Evolutionary conservation across 2,888 invertebrate species (phyloP), one percentile per base, ranked within the genome.

Genomic region (Candidula unifasciata): DNA sequence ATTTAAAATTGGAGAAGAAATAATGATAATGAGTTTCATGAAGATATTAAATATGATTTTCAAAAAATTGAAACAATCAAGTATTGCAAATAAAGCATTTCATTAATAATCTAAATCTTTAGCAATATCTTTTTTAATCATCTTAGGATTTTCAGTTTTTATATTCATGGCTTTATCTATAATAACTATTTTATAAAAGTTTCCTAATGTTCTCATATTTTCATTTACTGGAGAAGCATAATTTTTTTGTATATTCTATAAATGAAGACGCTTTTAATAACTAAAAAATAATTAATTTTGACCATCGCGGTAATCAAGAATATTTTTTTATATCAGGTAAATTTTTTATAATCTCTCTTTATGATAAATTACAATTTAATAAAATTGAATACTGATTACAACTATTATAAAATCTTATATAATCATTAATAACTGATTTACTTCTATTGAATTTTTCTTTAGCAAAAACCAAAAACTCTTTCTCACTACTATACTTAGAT

Each of bases 381-480:
- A 74, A 30, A 57, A 54, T 54, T 54, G 13, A 21, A 54, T 74
- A 54, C 13, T 30, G 13, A 74, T 74, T 74, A 30, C 74, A 74
- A 54, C 18, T 30, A 54, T 54, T 33, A 74, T 18, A 74, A 74
- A 54, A 74, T 54, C 54, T 27, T 74, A 74, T 74, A 30, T 74
- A 54, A 54, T 74, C 54, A 54, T 74, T 74, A 74, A 74, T 74
- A 74, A 30, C 54, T 30, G 74, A 30, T 74, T 74, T 33, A 54
- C 74, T 74, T 74, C 54, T 74, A 54, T 74, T 74, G 21, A 54
- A 74, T 74, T 54, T 74, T 54, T 74, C 74, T 54, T 74, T 74
- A 74, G 74, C 30, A 54, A 54, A 74, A 74, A 18, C 30, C 27
- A 74, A 54, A 74, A 74, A 74, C 21, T 54, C 74, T 74, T 74